Conservation (phyloP, 2,113 vertebrate genomes). For the Mixornis gularis region DNA sequence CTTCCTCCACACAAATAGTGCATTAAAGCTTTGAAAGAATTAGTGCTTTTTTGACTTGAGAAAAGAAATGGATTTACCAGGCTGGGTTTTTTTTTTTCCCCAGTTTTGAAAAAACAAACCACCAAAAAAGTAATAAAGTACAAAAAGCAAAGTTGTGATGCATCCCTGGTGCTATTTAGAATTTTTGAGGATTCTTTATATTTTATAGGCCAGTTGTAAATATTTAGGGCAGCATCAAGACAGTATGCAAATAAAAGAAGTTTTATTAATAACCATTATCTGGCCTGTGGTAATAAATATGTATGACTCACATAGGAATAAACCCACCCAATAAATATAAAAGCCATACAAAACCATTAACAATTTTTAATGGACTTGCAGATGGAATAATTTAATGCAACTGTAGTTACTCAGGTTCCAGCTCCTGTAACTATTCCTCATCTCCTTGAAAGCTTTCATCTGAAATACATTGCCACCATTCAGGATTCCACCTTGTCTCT, state of each 20-base stretch:
- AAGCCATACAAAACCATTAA: conserved; percentile 50
- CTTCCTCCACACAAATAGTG: not conserved
- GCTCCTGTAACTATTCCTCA: conserved; percentile 36
- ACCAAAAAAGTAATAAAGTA: not conserved
- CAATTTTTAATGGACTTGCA: conserved; percentile 56
- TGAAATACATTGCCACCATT: conserved; percentile 28
- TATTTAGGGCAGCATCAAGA: conserved; percentile 30
- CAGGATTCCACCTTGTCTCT: conserved; percentile 32
- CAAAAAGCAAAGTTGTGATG: not conserved
- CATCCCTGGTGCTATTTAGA: not conserved
- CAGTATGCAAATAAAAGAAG: conserved; percentile 55
- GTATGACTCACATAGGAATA: conserved; percentile 37
- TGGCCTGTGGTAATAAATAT: conserved; percentile 48
- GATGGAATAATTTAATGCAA: conserved; percentile 57
- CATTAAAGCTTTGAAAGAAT: conserved; percentile 20
- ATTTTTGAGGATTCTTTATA: not conserved
- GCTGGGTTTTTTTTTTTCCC: not conserved
- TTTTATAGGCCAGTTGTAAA: conserved; percentile 33
- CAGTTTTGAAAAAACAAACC: not conserved
- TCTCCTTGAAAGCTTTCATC: conserved; percentile 43
- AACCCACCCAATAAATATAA: conserved; percentile 54
- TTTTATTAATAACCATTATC: conserved; percentile 62
- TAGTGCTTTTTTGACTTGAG: not conserved
- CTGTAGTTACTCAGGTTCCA: conserved; percentile 23
- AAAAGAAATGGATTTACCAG: not conserved